Evolutionary conservation across 2,888 invertebrate species (phyloP).

Genomic region (Lamproptera curius): DNA sequence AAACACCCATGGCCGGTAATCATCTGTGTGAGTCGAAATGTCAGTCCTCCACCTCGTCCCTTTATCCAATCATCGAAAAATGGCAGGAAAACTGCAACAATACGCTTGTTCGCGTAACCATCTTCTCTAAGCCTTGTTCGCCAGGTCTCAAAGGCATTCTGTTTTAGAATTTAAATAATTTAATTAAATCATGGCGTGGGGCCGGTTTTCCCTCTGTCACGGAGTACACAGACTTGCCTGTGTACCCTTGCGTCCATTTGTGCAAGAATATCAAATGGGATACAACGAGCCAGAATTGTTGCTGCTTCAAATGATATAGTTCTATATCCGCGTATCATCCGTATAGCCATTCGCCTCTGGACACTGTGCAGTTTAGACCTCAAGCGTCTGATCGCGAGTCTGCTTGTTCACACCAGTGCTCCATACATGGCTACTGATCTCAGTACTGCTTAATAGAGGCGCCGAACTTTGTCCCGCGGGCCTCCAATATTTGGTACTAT

Average conservation of each 20-base stretch:
- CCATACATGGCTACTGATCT: too few relatives aligned
- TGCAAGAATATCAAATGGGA: too few relatives aligned
- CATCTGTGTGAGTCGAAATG: too few relatives aligned
- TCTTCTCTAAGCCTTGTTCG: too few relatives aligned
- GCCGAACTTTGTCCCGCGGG: not conserved
- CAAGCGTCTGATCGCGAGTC: not conserved
- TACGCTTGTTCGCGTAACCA: not conserved
- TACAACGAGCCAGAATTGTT: not conserved
- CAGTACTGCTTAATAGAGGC: not conserved
- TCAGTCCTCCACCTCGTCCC: not conserved
- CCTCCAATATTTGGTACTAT: not conserved
- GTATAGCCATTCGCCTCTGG: not conserved
- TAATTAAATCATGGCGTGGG: not conserved
- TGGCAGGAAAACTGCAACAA: conserved; percentile 3
- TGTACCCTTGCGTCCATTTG: not conserved
- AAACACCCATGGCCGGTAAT: too few relatives aligned
- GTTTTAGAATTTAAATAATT: too few relatives aligned
- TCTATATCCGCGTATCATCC: not conserved
- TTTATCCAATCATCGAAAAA: not conserved
- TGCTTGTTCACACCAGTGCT: not conserved
- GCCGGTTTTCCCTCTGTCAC: not conserved
- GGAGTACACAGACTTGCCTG: too few relatives aligned
- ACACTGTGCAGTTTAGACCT: too few relatives aligned
- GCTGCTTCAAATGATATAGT: not conserved
- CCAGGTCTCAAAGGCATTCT: too few relatives aligned